A percentile compares a stretch with the other conserved stretches of the same genome.
Conservation (phyloP, 2,797 vertebrate species). For the Acipenser oxyrinchus region DNA sequence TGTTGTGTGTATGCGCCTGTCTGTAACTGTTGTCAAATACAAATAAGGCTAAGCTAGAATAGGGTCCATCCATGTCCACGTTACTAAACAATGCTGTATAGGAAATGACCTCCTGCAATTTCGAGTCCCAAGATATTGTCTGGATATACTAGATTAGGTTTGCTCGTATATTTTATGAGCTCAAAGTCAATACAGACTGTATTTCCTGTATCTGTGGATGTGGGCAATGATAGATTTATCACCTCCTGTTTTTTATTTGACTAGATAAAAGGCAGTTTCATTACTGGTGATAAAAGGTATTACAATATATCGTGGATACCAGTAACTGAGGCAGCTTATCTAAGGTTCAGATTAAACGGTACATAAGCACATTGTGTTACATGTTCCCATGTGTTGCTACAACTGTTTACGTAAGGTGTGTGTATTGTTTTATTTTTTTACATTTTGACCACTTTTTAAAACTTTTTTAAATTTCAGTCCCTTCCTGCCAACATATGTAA, state of each 20-base stretch:
- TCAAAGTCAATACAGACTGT: constrained; percentile 1
- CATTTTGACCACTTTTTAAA: no score
- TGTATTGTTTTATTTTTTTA: no score
- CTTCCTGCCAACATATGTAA: no score
- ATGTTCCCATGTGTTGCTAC: no score
- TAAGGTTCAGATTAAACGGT: no score
- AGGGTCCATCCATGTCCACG: not conserved
- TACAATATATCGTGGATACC: not conserved
- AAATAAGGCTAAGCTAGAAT: not conserved
- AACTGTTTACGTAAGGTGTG: no score
- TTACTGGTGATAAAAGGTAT: not conserved
- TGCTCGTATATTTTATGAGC: constrained; percentile 3
- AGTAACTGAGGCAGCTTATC: no score
- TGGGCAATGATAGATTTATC: not conserved
- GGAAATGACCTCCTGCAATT: not conserved
- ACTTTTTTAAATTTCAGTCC: no score
- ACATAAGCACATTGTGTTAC: no score
- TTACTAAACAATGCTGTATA: not conserved
- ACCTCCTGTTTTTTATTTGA: not conserved
- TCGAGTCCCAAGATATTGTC: not conserved
- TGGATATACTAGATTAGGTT: constrained; percentile 5
- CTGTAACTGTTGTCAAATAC: not conserved
- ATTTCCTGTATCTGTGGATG: not conserved
- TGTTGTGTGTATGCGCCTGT: constrained; percentile 3
- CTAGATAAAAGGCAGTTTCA: not conserved